Evolutionary conservation across 1,140 invertebrate genomes (phyloP).

Genomic region (Drosophila willistoni): DNA sequence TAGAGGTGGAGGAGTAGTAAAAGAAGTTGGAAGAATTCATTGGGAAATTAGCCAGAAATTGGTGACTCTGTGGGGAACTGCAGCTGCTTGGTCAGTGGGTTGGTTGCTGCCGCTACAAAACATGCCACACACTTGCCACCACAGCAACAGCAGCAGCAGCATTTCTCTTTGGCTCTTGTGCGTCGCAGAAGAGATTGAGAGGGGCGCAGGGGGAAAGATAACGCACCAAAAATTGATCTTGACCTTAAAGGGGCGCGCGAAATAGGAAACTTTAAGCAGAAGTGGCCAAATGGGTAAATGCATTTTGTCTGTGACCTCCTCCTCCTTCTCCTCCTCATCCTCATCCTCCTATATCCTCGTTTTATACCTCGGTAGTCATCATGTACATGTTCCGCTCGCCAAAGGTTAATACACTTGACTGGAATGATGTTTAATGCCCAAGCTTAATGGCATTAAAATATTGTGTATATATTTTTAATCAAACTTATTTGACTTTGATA

Average conservation of each 20-base stretch:
- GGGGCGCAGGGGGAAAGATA: constrained; percentile 24
- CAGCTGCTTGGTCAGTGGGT: constrained; percentile 67
- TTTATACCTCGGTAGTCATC: constrained; percentile 47
- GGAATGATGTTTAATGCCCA: constrained; percentile 69
- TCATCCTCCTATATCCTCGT: background rate
- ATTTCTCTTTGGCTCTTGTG: constrained; percentile 14
- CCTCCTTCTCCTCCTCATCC: background rate
- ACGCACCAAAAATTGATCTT: constrained; percentile 71
- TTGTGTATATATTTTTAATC: constrained; percentile 62
- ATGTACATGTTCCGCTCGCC: constrained; percentile 19
- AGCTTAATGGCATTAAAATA: constrained; percentile 76
- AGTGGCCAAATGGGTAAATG: constrained; percentile 11
- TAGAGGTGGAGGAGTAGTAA: background rate
- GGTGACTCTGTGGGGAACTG: constrained; percentile 64
- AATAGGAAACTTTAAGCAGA: constrained; percentile 63
- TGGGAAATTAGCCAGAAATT: constrained; percentile 74
- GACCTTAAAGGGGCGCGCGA: constrained; percentile 59
- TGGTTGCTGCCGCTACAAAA: constrained; percentile 43
- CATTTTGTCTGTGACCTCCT: constrained; percentile 49
- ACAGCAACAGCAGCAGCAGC: constrained; percentile 23
- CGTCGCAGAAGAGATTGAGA: background rate
- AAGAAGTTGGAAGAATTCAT: constrained; percentile 19
- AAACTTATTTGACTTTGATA: constrained; percentile 76
- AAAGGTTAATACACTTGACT: constrained; percentile 74
- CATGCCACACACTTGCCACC: constrained; percentile 68